Evolutionary conservation across 1,140 invertebrate species (phyloP), one percentile per base, ranked within the genome.

Genomic region (Luehdorfia chinensis): DNA sequence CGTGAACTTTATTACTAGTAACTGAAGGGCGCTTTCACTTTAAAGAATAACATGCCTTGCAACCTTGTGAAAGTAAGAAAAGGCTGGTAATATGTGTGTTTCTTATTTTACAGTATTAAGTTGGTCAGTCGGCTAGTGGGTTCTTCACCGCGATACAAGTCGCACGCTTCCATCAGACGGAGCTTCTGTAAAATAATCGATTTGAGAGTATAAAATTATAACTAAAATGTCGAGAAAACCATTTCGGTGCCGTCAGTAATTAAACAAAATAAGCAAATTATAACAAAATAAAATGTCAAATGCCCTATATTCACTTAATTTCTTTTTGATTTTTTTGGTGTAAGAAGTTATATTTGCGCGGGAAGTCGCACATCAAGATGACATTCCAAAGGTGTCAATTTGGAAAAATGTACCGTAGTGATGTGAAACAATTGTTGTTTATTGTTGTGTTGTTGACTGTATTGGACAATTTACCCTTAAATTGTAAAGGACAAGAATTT

Each of bases 121-220:
- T 86, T 86, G 79, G 79, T 81, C 81, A 85, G 57, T 84, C 71
- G 75, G 81, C 72, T 84, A 85, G 81, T 85, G 62, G 79, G 81
- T 78, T 85, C 63, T 39, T 55, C 23, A 47, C 47, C 28, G 71
- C 61, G 49, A 60, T 52, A 57, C 25, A 39, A 61, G 31, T 33
- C 52, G 57, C 59, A 72, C 73, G 83, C 71, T 58, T 64, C 25
- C 19, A 41, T 51, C 30, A 30, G 33, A 19, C 32, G 33, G 18
- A 25, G 13, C 5, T 28, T 48, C 12, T 13, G 43, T 52, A 50
- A 16, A 44, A 47, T 23, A 32, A 12, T 12, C 23, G 31, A 37
- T 31, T 52, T 51, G 45, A 47, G 47, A 58, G 45, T 27, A 18
- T 16, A 60, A 50, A 62, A 52, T 37, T 30, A 41, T 31, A 45